Evolutionary conservation across 2,888 invertebrate species (phyloP).

Genomic region (Synanthedon tipuliformis): DNA sequence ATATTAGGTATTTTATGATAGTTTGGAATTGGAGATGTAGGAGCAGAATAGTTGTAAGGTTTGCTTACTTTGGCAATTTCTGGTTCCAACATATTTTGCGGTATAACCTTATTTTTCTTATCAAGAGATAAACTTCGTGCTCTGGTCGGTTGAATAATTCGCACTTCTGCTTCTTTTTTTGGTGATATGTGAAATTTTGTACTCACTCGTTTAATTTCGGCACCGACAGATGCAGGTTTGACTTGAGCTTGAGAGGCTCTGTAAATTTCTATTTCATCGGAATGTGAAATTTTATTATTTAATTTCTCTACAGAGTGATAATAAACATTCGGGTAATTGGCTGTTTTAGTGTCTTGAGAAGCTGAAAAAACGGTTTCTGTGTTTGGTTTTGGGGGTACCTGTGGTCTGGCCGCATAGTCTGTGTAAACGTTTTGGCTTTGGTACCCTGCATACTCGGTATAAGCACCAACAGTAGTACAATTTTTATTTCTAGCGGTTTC

Average conservation of each 20-base stretch:
- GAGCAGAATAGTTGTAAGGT: slow-evolving; percentile 59
- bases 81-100: background rate
- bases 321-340: slow-evolving; percentile 46
- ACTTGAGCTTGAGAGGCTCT: slow-evolving; percentile 36
- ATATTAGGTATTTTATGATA: slow-evolving; percentile 49
- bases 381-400: slow-evolving; percentile 22
- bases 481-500: slow-evolving; percentile 21
- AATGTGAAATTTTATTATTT: slow-evolving; percentile 33
- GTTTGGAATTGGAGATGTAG: slow-evolving; percentile 49
- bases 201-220: slow-evolving; percentile 60
- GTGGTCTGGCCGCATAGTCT: slow-evolving; percentile 28
- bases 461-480: background rate
- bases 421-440: background rate
- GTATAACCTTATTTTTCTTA: slow-evolving; percentile 17
- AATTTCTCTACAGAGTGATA: slow-evolving; percentile 57
- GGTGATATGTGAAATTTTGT: slow-evolving; percentile 59
- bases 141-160: slow-evolving; percentile 52
- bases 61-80: slow-evolving; percentile 15
- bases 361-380: slow-evolving; percentile 19
- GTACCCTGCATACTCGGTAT: background rate
- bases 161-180: slow-evolving; percentile 59
- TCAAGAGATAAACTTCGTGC: slow-evolving; percentile 55
- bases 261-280: slow-evolving; percentile 45
- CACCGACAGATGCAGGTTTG: slow-evolving; percentile 51
- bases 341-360: slow-evolving; percentile 11